Conservation (phyloP, 1,140 invertebrate genomes). For the Ostrea edulis region DNA sequence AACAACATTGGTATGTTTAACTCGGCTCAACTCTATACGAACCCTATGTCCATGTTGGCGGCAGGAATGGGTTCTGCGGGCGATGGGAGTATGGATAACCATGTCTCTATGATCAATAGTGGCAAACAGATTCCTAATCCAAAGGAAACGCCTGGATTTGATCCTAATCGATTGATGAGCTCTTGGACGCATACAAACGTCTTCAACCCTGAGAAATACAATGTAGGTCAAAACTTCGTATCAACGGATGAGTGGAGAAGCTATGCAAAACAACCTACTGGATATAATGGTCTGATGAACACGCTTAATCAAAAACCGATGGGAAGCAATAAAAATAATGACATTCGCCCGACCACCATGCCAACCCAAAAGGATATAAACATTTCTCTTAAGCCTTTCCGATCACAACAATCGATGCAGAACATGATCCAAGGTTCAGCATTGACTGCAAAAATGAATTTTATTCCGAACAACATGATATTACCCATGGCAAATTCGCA, state of each 20-base stretch:
- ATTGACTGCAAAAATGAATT: slow-evolving; percentile 47
- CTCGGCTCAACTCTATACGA: slow-evolving; percentile 35
- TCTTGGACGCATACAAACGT: slow-evolving; percentile 15
- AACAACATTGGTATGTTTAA: background rate
- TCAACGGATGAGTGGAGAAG: slow-evolving; percentile 24
- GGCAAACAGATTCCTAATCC: background rate
- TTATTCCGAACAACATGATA: slow-evolving; percentile 41
- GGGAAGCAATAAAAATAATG: background rate
- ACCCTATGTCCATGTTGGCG: slow-evolving; percentile 44
- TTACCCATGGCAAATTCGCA: background rate
- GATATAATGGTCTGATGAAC: background rate
- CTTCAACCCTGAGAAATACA: slow-evolving; percentile 38
- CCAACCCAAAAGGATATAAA: background rate
- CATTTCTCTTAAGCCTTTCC: background rate
- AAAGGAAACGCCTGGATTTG: slow-evolving; percentile 5
- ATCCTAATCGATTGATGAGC: slow-evolving; percentile 54
- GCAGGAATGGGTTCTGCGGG: slow-evolving; percentile 38
- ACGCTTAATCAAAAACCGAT: background rate
- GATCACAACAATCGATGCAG: background rate
- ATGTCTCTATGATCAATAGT: background rate
- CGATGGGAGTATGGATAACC: background rate
- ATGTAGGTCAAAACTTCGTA: slow-evolving; percentile 44
- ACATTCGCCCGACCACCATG: background rate
- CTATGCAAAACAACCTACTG: slow-evolving; percentile 6
- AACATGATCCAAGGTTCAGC: slow-evolving; percentile 5